Evolutionary conservation across 1,140 invertebrate species (phyloP), one percentile per base, ranked within the genome.

Genomic region (Artemia franciscana): DNA sequence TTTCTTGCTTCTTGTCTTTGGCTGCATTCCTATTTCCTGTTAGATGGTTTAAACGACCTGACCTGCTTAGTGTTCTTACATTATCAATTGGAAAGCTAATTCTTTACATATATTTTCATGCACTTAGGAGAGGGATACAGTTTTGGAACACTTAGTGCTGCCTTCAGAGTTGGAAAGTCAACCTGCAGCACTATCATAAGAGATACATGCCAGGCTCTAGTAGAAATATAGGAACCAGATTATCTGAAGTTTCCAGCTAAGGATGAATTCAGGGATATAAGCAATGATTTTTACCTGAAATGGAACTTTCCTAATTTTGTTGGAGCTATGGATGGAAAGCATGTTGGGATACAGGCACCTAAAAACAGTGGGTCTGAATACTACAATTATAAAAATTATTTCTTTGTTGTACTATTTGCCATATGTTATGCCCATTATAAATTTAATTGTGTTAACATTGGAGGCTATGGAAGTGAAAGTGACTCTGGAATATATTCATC

Each of bases 251-350:
- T 30, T 15, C 63, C 60, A 4, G 26, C 28, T n/a, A 2, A 61
- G 24, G 18, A 57, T 66, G 56, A 60, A 63, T 59, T 66, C 65
- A 64, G 61, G 56, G 60, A 65, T 5, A 66, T 65, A 57, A 66
- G 62, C 27, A 57, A 62, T 24, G 64, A 28, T 2, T 68, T 68
- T 57, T 26, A 67, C 2, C 15, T 25, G 7, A 63, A 59, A 24
- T 68, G 67, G 67, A 62, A 69, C 25, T 68, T 69, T 58, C 67
- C 67, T 12, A 64, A 67, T 62, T 69, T 66, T 58, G 12, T 68
- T 24, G 67, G 67, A 26, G 67, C 66, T 12, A 27, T 68, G 0
- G 68, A 69, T 59, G 65, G 68, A 0, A 69, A 69, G 60, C 68
- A 69, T 61, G 62, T 69, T 57, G 15, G 56, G 5, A 66, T 69